Conservation (phyloP, 1,140 invertebrate genomes). For the Ostrea denselamellosa region DNA sequence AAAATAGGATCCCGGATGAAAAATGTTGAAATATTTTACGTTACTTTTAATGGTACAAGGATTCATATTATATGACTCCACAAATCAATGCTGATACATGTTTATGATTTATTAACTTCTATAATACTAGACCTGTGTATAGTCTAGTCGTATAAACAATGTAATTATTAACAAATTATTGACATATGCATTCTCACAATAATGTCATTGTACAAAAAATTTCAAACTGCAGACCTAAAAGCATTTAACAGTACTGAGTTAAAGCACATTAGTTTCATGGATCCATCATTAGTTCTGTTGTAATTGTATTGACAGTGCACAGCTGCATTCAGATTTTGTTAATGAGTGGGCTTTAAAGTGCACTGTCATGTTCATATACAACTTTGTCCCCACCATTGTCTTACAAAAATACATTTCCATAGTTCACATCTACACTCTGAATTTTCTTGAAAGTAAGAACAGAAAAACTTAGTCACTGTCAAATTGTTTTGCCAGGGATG, state of each 20-base stretch:
- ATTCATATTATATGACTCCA: neutral
- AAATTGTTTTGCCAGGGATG: conserved; percentile 34
- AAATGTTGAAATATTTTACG: neutral
- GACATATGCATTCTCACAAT: too few relatives aligned
- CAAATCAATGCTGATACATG: neutral
- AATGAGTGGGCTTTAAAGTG: neutral
- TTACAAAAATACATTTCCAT: neutral
- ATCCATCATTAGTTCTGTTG: neutral
- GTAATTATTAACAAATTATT: too few relatives aligned
- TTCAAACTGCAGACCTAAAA: too few relatives aligned
- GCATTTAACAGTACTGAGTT: neutral
- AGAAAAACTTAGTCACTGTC: conserved; percentile 14
- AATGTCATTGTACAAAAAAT: too few relatives aligned
- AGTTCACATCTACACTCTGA: neutral
- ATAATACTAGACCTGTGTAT: too few relatives aligned
- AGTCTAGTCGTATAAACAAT: too few relatives aligned
- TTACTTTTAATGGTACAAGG: neutral
- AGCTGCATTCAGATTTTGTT: neutral
- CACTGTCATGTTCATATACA: neutral
- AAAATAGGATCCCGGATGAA: neutral
- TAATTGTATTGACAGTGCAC: neutral
- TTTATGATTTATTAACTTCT: too few relatives aligned
- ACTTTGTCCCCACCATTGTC: neutral
- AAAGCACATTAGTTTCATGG: neutral
- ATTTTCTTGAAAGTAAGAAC: neutral